Conservation (phyloP, 2,888 invertebrate species). For the Eilema sororculum region DNA sequence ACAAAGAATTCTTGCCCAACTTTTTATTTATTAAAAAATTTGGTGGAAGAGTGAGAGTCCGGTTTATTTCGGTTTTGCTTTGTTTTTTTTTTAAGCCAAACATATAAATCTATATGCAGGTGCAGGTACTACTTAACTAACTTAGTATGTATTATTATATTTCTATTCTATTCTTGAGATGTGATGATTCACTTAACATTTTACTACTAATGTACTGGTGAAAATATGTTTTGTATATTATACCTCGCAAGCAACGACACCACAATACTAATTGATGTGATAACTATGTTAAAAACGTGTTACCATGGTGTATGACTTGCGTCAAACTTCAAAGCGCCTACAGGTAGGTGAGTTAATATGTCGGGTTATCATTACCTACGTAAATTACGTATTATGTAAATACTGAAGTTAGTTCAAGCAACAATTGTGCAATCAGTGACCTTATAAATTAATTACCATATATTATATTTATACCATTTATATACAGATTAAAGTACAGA, state of each 20-base stretch:
- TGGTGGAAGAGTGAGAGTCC: no score
- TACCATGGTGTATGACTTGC: background rate
- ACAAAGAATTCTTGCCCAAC: no score
- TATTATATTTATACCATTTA: no score
- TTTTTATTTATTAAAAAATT: no score
- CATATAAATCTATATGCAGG: no score
- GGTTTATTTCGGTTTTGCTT: no score
- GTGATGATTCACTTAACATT: constrained; percentile 1
- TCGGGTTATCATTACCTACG: background rate
- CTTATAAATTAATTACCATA: background rate
- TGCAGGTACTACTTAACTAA: no score
- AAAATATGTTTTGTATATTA: background rate
- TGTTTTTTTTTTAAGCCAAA: no score
- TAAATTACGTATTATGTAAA: background rate
- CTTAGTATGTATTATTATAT: background rate
- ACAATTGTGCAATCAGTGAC: background rate
- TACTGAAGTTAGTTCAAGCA: background rate
- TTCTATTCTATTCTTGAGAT: background rate
- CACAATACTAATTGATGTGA: background rate
- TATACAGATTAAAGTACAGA: background rate
- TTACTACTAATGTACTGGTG: background rate
- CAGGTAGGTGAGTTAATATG: background rate
- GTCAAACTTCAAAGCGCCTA: no score
- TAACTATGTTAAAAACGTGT: constrained; percentile 3
- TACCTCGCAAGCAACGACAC: constrained; percentile 2